Evolutionary conservation across 2,797 vertebrate species (phyloP).

Genomic region (Morus bassanus): DNA sequence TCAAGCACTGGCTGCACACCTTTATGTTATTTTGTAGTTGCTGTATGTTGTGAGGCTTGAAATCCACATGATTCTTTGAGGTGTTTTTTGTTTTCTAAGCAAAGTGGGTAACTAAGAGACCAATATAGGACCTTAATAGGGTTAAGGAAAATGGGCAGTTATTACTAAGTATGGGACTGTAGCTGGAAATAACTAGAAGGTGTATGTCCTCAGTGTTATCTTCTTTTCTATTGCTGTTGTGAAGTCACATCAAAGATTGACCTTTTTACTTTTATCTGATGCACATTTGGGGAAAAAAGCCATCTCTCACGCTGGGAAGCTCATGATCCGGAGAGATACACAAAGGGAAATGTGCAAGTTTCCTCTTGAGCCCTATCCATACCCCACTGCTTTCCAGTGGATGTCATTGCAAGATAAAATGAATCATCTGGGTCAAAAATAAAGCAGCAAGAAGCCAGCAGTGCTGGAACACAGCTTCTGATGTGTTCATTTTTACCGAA

Average conservation of each 20-base stretch:
- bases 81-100: not conserved
- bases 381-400: not conserved
- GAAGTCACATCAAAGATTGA: slow-evolving; percentile 25
- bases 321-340: not conserved
- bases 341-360: not conserved
- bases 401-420: not conserved
- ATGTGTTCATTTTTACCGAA: not conserved
- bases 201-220: not conserved
- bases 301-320: not conserved
- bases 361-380: not conserved
- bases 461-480: not conserved
- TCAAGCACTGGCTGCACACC: not conserved
- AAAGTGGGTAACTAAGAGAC: not conserved
- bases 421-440: not conserved
- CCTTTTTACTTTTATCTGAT: slow-evolving; percentile 30
- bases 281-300: not conserved
- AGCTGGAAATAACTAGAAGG: not conserved
- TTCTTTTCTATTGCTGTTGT: not conserved
- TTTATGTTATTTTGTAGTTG: not conserved
- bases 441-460: rapidly evolving
- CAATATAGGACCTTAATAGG: rapidly evolving
- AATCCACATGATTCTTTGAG: not conserved
- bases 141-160: not conserved
- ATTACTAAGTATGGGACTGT: not conserved
- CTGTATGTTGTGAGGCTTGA: not conserved